These are phyloP conservation scores for Rhagoletis pomonella DNA, from an alignment of 1,140 invertebrate genomes.

Conservation along the genomic window DNA sequence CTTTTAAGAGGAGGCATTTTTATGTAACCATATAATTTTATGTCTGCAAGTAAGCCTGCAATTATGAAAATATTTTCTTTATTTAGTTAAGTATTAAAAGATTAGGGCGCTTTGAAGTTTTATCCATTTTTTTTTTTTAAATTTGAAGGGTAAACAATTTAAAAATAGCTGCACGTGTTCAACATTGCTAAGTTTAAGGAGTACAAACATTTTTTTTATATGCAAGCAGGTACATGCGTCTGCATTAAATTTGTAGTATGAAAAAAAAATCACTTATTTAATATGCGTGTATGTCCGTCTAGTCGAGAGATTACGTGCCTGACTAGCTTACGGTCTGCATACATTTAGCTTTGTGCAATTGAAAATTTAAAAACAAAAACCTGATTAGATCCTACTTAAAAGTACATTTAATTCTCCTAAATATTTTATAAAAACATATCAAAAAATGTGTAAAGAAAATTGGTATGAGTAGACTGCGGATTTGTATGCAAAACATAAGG, in stretches of 20 bases:
- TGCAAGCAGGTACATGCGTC: neutral
- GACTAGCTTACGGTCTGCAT: neutral
- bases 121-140: neutral
- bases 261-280: neutral
- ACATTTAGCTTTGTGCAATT: neutral
- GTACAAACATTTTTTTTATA: no score
- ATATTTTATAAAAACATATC: no score
- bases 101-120: conserved; percentile 2
- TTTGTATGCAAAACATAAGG: no score
- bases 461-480: no score
- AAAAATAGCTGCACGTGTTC: neutral
- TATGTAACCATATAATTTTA: neutral
- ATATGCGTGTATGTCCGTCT: neutral
- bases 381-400: no score
- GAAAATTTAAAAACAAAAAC: no score
- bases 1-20: no score
- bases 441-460: no score
- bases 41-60: neutral
- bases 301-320: neutral
- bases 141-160: neutral
- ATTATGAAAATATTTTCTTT: neutral
- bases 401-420: no score
- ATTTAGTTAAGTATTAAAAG: neutral
- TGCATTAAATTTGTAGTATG: neutral
- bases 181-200: neutral